These are phyloP conservation scores for Nematolebias whitei DNA, from an alignment of 2,113 vertebrate genomes.

Conservation along the genomic window DNA sequence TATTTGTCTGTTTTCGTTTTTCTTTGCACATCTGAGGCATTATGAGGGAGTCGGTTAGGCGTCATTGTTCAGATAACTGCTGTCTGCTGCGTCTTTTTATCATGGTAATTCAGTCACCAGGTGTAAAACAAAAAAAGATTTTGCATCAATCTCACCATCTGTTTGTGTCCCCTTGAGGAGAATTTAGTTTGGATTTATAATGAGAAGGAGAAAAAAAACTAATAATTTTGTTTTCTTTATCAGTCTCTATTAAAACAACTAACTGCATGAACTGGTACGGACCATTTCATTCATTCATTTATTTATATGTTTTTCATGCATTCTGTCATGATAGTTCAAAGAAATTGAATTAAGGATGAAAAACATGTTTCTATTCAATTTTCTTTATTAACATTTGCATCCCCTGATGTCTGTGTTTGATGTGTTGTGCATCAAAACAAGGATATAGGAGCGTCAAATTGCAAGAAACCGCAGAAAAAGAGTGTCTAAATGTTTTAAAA, in stretches of 20 bases:
- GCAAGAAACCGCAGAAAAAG: not conserved
- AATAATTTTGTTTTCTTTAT: not conserved
- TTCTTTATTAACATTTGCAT: slow-evolving; percentile 27
- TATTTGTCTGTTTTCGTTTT: slow-evolving; percentile 75
- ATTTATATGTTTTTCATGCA: not conserved
- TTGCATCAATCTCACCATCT: slow-evolving; percentile 43
- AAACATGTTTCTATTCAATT: slow-evolving; percentile 34
- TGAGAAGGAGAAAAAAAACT: not conserved
- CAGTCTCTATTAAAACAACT: too few relatives aligned
- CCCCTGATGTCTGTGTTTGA: not conserved
- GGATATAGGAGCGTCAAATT: not conserved
- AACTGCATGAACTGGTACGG: not conserved
- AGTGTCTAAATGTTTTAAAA: slow-evolving; percentile 13
- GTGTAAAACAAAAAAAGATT: slow-evolving; percentile 57
- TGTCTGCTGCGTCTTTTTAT: slow-evolving; percentile 54
- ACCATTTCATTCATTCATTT: not conserved
- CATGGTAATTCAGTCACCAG: slow-evolving; percentile 61
- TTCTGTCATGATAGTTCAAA: not conserved
- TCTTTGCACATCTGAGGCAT: slow-evolving; percentile 67
- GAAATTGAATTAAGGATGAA: not conserved
- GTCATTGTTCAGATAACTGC: slow-evolving; percentile 51
- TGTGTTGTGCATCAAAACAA: slow-evolving; percentile 5
- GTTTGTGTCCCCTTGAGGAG: not conserved
- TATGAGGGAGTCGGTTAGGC: slow-evolving; percentile 48
- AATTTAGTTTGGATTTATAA: not conserved